These are phyloP conservation scores for Poliocrania exsul DNA, from an alignment of 2,797 vertebrate genomes.

Conservation along the genomic window DNA sequence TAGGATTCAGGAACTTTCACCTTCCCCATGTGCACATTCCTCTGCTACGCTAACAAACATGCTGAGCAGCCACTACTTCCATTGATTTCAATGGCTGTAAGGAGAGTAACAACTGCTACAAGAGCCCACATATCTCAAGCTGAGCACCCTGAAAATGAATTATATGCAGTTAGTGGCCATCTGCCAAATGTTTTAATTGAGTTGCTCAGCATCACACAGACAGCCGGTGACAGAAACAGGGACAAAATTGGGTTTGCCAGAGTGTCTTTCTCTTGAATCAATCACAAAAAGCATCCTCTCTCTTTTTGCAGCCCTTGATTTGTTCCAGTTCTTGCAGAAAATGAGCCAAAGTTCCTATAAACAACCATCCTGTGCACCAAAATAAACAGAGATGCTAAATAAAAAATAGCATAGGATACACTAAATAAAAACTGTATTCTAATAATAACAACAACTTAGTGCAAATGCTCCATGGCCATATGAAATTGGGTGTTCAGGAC, in stretches of 20 bases:
- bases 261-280: constrained; percentile 43
- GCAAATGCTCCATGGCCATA: background rate
- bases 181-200: constrained; percentile 70
- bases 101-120: constrained; percentile 48
- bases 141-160: constrained; percentile 69
- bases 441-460: background rate
- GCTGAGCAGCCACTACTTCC: constrained; percentile 31
- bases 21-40: background rate
- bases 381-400: constrained; percentile 15
- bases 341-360: constrained; percentile 46
- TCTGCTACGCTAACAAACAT: background rate
- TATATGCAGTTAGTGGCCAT: constrained; percentile 61
- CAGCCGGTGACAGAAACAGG: constrained; percentile 61
- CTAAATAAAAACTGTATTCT: background rate
- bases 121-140: constrained; percentile 60
- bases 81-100: constrained; percentile 39
- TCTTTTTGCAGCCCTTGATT: constrained; percentile 31
- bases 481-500: background rate
- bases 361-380: background rate
- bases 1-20: background rate
- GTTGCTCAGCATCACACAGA: constrained; percentile 57
- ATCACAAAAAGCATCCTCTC: constrained; percentile 53
- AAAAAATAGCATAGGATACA: constrained; percentile 1
- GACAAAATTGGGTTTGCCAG: constrained; percentile 56
- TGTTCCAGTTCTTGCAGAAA: constrained; percentile 45